These are phyloP conservation scores for Bubo scandiacus DNA, from an alignment of 2,113 vertebrate species.

Conservation along the genomic window DNA sequence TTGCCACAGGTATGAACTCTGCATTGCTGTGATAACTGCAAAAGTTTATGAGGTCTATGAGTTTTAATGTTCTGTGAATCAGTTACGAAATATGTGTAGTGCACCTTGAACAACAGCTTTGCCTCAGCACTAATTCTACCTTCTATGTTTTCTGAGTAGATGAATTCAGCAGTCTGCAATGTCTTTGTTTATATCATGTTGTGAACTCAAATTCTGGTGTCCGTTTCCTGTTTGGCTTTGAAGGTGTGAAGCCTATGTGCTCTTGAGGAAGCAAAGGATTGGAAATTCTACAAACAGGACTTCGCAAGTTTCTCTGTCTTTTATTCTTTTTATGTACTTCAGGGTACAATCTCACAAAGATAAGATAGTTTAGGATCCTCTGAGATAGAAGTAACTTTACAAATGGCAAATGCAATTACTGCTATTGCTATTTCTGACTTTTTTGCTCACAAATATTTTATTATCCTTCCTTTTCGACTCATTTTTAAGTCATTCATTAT, in stretches of 20 bases:
- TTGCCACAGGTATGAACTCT: slow-evolving; percentile 87
- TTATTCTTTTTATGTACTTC: not conserved
- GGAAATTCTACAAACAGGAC: not conserved
- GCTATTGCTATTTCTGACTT: not conserved
- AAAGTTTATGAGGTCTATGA: not conserved
- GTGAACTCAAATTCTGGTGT: not conserved
- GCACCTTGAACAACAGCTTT: not conserved
- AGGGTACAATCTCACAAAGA: not conserved
- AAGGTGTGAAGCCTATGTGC: not conserved
- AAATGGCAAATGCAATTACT: not conserved
- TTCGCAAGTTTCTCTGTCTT: not conserved
- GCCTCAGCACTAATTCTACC: not conserved
- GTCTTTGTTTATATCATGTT: not conserved
- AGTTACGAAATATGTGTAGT: not conserved
- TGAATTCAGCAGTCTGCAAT: not conserved
- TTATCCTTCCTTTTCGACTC: not conserved
- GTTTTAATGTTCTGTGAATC: not conserved
- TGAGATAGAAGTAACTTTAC: not conserved
- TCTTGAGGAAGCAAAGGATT: accelerated
- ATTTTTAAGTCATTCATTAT: not conserved
- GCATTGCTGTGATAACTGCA: not conserved
- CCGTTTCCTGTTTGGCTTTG: not conserved
- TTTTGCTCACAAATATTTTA: not conserved
- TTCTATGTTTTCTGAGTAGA: not conserved
- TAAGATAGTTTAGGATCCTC: not conserved